Conservation (phyloP, 2,113 vertebrate genomes). For the Recurvirostra avosetta region DNA sequence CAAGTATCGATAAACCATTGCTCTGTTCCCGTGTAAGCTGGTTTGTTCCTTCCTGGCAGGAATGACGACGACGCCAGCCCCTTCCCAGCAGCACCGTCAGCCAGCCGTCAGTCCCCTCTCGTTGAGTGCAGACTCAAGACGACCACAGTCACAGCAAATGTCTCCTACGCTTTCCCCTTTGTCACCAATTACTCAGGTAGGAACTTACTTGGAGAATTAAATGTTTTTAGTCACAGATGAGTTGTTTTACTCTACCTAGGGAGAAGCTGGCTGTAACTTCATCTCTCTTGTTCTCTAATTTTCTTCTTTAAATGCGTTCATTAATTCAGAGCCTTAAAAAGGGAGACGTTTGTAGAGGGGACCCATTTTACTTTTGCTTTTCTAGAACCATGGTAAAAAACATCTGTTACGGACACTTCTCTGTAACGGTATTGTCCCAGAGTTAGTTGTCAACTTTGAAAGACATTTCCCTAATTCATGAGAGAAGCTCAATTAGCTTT, state of each 20-base stretch:
- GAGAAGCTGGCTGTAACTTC: background rate
- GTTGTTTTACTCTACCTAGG: fast-evolving
- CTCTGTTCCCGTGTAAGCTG: background rate
- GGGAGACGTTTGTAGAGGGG: background rate
- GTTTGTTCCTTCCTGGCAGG: slow-evolving; percentile 58
- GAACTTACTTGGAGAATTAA: fast-evolving
- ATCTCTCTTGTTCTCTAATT: background rate
- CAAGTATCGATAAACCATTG: fast-evolving
- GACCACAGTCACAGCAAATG: slow-evolving; percentile 85
- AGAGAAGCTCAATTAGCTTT: background rate
- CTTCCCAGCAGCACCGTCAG: slow-evolving; percentile 81
- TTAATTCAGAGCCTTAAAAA: background rate
- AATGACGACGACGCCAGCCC: slow-evolving; percentile 77
- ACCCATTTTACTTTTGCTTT: background rate
- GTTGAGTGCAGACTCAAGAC: slow-evolving; percentile 81
- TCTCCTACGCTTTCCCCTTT: slow-evolving; percentile 88
- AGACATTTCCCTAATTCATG: background rate
- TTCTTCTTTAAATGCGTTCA: background rate
- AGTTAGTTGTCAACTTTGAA: background rate
- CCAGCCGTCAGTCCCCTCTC: slow-evolving; percentile 80
- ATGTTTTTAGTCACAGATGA: fast-evolving
- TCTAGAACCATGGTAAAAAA: background rate
- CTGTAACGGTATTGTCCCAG: background rate
- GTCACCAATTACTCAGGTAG: slow-evolving; percentile 89
- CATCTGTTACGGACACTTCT: background rate